A percentile compares a stretch with the other conserved stretches of the same genome.
Evolutionary conservation across 2,113 vertebrate genomes (phyloP).

Genomic region (Tetrao urogallus): DNA sequence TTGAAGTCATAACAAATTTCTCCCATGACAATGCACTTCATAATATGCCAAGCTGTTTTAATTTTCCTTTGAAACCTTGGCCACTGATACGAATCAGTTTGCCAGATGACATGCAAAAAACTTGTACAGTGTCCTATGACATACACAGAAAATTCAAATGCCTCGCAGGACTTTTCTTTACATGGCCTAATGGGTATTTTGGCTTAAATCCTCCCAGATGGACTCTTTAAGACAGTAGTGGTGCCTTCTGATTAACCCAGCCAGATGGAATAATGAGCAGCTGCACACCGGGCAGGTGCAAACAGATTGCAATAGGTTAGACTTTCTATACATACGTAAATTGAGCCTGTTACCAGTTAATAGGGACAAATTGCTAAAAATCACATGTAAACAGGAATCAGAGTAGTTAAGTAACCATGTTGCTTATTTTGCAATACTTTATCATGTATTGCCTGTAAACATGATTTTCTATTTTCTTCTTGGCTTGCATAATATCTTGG

Average conservation of each 20-base stretch:
- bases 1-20: neutral
- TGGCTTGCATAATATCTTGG: neutral
- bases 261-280: neutral
- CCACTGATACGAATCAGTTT: neutral
- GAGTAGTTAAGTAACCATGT: neutral
- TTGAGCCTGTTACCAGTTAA: neutral
- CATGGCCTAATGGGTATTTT: neutral
- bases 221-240: neutral
- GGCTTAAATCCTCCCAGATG: neutral
- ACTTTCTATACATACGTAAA: neutral
- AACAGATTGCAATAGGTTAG: neutral
- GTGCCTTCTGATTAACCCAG: neutral
- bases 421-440: neutral
- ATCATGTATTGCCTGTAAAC: neutral
- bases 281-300: neutral
- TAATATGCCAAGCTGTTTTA: neutral
- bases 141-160: neutral
- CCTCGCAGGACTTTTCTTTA: neutral
- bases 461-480: neutral
- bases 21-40: neutral
- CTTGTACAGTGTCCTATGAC: neutral
- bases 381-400: neutral
- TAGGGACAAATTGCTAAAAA: neutral
- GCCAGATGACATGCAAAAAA: neutral
- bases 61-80: neutral